Percentiles rank a stretch among this genome's conserved stretches.
phyloP scores from a whole-genome alignment of 2,797 vertebrate genomes.

The Diplodus puntazzo region DNA sequence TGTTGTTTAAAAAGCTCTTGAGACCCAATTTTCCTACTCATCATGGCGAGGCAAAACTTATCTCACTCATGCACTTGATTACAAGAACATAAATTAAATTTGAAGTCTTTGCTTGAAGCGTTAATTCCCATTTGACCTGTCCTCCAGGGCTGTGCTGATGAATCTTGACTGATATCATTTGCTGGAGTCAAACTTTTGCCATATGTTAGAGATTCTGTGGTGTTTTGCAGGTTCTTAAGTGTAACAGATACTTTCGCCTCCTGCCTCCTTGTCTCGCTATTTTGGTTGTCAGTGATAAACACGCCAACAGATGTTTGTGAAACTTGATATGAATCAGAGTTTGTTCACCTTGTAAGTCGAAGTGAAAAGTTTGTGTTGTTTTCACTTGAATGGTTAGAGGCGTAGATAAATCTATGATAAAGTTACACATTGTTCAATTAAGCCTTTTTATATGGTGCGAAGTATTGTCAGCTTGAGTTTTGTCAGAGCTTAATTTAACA shows the following conservation, averaged over 20 bases:
- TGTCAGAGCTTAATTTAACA: neutral
- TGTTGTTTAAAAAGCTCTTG: slow-evolving; percentile 35
- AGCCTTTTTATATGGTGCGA: neutral
- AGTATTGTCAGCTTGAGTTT: slow-evolving; percentile 7
- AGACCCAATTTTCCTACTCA: slow-evolving; percentile 20
- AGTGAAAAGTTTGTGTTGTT: neutral
- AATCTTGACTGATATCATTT: slow-evolving; percentile 32
- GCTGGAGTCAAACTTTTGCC: slow-evolving; percentile 18
- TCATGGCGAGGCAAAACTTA: slow-evolving; percentile 42
- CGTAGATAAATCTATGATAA: slow-evolving; percentile 8
- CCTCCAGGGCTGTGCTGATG: slow-evolving; percentile 34
- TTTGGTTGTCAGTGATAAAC: slow-evolving; percentile 39
- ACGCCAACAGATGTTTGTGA: slow-evolving; percentile 35
- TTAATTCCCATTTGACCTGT: slow-evolving; percentile 63
- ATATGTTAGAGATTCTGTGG: slow-evolving; percentile 32
- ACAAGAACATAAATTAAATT: slow-evolving; percentile 56
- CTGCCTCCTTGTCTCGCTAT: slow-evolving; percentile 21
- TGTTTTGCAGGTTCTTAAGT: slow-evolving; percentile 7
- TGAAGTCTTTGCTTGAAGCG: slow-evolving; percentile 29
- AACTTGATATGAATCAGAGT: slow-evolving; percentile 13
- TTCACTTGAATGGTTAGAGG: neutral
- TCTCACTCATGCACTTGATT: slow-evolving; percentile 46
- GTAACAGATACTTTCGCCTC: slow-evolving; percentile 7
- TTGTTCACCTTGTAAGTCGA: neutral
- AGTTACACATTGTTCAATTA: slow-evolving; percentile 17